phyloP scores from a whole-genome alignment of 2,797 vertebrate genomes.

The Premnoplex brunnescens region DNA sequence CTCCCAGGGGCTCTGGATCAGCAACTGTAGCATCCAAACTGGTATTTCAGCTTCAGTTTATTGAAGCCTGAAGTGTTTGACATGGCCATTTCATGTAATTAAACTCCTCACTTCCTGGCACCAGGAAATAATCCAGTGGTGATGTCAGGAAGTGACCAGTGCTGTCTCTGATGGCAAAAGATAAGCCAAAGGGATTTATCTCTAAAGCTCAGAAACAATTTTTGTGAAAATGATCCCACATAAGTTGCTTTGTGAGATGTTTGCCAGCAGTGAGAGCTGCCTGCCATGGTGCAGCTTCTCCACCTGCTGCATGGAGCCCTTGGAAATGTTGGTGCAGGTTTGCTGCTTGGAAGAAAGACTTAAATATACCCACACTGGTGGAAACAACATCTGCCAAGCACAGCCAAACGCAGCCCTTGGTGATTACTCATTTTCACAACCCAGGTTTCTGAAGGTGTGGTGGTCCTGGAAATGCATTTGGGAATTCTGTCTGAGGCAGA shows the following conservation, averaged over 20 bases:
- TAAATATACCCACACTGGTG: background rate
- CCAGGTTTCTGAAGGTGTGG: background rate
- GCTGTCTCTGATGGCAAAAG: background rate
- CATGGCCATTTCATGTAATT: background rate
- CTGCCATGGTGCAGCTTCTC: background rate
- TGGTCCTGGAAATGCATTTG: background rate
- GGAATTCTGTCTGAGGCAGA: background rate
- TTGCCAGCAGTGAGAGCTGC: background rate
- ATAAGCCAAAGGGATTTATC: background rate
- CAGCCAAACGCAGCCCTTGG: background rate
- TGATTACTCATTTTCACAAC: background rate
- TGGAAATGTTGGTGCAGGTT: background rate
- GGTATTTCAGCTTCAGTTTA: background rate
- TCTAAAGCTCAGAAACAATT: background rate
- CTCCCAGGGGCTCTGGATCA: background rate
- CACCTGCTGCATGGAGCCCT: background rate
- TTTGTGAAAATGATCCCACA: background rate
- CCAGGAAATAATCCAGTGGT: background rate
- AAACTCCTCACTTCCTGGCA: background rate
- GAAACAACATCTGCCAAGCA: background rate
- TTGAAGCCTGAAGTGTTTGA: accelerated
- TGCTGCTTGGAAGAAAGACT: background rate
- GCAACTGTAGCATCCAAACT: background rate
- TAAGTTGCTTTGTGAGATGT: background rate
- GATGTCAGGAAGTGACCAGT: background rate